Conservation (phyloP, 2,113 vertebrate species). For the Saguinus midas region DNA sequence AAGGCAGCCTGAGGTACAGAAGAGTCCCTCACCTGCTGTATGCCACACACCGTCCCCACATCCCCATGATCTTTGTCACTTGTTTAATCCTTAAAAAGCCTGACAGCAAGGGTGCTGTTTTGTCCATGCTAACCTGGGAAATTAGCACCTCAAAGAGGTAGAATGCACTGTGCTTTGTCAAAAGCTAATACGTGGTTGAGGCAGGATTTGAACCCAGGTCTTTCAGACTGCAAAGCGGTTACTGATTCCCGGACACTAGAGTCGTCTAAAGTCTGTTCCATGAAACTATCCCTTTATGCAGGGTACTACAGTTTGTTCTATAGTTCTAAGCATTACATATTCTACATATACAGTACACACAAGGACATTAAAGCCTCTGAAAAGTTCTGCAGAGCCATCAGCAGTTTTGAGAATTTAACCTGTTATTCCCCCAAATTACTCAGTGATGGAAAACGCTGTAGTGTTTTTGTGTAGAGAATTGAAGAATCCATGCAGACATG, state of each 20-base stretch:
- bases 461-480: background rate
- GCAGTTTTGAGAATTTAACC: background rate
- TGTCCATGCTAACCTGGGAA: background rate
- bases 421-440: background rate
- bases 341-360: rapidly evolving
- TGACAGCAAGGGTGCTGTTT: background rate
- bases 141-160: background rate
- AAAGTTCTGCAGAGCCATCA: background rate
- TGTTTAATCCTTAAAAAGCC: background rate
- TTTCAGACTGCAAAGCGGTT: background rate
- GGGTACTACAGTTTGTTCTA: too few relatives aligned
- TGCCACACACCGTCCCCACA: background rate
- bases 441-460: rapidly evolving
- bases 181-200: background rate
- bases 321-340: background rate
- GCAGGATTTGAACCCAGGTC: background rate
- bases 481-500: rapidly evolving
- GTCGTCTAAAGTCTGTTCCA: too few relatives aligned
- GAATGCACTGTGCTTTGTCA: background rate
- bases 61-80: background rate
- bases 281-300: background rate
- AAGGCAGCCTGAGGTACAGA: background rate
- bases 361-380: background rate
- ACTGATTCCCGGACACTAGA: background rate
- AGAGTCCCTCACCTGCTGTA: too few relatives aligned